Evolutionary conservation across 2,888 invertebrate genomes (phyloP).

Genomic region (Platypus cylindrus): DNA sequence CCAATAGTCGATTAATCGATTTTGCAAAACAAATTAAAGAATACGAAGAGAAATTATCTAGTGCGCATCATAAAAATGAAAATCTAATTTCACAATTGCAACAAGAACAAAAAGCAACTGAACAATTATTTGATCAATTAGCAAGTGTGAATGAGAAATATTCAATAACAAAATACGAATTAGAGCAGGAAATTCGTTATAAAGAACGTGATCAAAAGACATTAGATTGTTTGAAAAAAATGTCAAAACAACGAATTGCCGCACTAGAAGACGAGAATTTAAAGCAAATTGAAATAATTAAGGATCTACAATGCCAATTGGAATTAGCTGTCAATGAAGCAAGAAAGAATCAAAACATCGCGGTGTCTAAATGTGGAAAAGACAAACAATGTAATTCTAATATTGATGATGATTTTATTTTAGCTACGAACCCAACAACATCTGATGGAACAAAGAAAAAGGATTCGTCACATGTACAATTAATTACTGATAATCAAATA

Average conservation of each 20-base stretch:
- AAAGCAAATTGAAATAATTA: conserved; percentile 23
- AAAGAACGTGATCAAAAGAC: conserved; percentile 6
- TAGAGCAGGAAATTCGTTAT: conserved; percentile 11
- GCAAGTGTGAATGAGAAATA: conserved; percentile 19
- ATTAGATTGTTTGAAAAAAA: conserved; percentile 9
- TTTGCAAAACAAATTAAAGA: conserved; percentile 18
- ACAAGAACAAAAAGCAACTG: conserved; percentile 17
- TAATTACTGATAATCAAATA: conserved; percentile 10
- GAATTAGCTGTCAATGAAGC: conserved; percentile 27
- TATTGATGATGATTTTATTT: conserved; percentile 31
- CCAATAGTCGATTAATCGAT: conserved; percentile 17
- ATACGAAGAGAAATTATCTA: conserved; percentile 17
- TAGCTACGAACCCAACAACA: conserved; percentile 32
- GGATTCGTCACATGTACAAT: conserved; percentile 24
- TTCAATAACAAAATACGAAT: conserved; percentile 10
- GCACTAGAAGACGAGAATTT: conserved; percentile 36
- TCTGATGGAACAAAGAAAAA: conserved; percentile 28
- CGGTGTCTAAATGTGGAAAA: conserved; percentile 22
- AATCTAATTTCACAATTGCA: conserved; percentile 17
- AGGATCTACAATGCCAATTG: conserved; percentile 28
- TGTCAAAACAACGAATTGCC: conserved; percentile 19
- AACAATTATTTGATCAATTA: conserved; percentile 19
- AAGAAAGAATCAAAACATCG: conserved; percentile 28
- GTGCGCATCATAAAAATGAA: conserved; percentile 16
- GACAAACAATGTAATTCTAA: conserved; percentile 19